Evolutionary conservation across 2,888 invertebrate species (phyloP).

Genomic region (Limenitis camilla): DNA sequence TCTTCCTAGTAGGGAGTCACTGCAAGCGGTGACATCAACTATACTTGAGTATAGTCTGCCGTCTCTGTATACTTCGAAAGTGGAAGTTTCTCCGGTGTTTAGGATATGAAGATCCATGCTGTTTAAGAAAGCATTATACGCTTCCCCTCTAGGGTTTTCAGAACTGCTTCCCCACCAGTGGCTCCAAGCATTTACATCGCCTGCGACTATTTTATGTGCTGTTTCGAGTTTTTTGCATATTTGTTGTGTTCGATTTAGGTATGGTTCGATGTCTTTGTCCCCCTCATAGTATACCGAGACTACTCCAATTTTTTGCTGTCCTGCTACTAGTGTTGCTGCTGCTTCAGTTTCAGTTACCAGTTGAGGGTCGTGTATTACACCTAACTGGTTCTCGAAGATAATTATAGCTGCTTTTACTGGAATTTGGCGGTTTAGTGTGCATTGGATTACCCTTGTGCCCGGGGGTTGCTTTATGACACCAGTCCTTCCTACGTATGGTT

Average conservation of each 20-base stretch:
- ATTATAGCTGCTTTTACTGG: too few relatives aligned
- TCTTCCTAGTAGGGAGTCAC: too few relatives aligned
- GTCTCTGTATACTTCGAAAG: background rate
- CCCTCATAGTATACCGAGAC: too few relatives aligned
- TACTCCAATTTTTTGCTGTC: too few relatives aligned
- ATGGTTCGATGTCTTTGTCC: too few relatives aligned
- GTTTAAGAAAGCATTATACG: background rate
- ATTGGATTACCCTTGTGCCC: constrained; percentile 25
- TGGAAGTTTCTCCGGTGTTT: background rate
- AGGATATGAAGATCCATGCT: background rate
- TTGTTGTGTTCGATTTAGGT: too few relatives aligned
- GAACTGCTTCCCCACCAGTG: background rate
- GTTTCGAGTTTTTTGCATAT: too few relatives aligned
- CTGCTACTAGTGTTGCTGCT: too few relatives aligned
- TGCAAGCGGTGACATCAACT: too few relatives aligned
- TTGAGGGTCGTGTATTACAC: too few relatives aligned
- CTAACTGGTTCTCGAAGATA: too few relatives aligned
- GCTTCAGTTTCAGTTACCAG: too few relatives aligned
- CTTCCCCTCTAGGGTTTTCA: background rate
- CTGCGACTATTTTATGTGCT: background rate
- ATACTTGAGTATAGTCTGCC: background rate
- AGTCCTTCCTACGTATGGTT: constrained; percentile 28
- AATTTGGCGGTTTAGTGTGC: constrained; percentile 8
- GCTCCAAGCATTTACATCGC: background rate
- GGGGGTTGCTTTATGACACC: constrained; percentile 21